phyloP scores from a whole-genome alignment of 1,140 invertebrate genomes.

The Halotydeus destructor region DNA sequence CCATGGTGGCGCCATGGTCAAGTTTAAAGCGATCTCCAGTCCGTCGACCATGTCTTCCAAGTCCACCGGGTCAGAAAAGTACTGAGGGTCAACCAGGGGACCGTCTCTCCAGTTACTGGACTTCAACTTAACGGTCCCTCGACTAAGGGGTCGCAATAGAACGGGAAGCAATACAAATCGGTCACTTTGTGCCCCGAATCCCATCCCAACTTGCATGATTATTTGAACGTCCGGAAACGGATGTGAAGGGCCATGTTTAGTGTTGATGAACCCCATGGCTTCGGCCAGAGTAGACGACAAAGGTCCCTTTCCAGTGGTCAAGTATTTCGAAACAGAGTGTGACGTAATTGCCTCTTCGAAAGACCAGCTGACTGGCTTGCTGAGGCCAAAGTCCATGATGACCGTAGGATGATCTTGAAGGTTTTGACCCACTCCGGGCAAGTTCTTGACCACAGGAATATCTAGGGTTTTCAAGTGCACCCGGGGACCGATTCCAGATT shows the following conservation, averaged over 20 bases:
- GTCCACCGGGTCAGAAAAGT: slow-evolving; percentile 53
- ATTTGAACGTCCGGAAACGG: slow-evolving; percentile 59
- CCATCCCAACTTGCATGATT: no score
- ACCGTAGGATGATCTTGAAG: slow-evolving; percentile 25
- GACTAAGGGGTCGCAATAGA: slow-evolving; percentile 44
- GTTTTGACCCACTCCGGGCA: slow-evolving; percentile 27
- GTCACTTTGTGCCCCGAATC: slow-evolving; percentile 22
- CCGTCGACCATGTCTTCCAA: slow-evolving; percentile 55
- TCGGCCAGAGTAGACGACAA: slow-evolving; percentile 7
- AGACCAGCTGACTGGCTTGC: background rate
- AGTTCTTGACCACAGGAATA: slow-evolving; percentile 24
- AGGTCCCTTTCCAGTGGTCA: slow-evolving; percentile 43
- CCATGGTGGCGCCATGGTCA: background rate
- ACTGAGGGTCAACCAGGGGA: slow-evolving; percentile 80
- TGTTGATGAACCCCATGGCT: slow-evolving; percentile 3
- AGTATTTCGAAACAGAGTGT: slow-evolving; percentile 5
- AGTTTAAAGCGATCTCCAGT: slow-evolving; percentile 5
- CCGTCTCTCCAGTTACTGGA: slow-evolving; percentile 63
- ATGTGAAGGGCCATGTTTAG: slow-evolving; percentile 56
- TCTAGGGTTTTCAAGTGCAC: slow-evolving; percentile 3
- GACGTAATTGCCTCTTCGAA: background rate
- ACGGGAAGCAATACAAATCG: slow-evolving; percentile 41
- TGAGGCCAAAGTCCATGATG: slow-evolving; percentile 17
- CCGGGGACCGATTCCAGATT: slow-evolving; percentile 61
- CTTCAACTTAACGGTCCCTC: slow-evolving; percentile 43